Base-by-base conservation (phyloP, 2,797 vertebrate genomes). In the Hapalemur alaotrensis region DNA sequence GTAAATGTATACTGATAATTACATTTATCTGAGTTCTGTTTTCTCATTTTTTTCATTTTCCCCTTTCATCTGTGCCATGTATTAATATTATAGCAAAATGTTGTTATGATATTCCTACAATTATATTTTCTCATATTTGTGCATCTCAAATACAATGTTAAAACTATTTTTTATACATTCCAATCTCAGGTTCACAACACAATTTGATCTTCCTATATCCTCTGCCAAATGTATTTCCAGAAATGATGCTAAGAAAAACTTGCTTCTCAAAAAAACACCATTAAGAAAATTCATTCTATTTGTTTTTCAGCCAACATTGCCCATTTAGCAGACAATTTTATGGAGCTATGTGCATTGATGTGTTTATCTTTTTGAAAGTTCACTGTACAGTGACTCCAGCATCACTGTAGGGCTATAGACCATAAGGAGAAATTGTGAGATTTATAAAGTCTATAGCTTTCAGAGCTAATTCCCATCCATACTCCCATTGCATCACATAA, bases 251-350 rank as follows among this genome's bases (percentile, higher is more conserved):
- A 94, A 97, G 94, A 92, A 95, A 97, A 96, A 88, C 41, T 70
- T 79, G 93, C 25, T 95, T 92, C 69, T 78, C 93, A 89, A 69
- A 73, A 90, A 94, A 97, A 85, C 4, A 88, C 91, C 52, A 97
- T 95, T 95, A 94, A 95, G 82, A 97, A 97, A 96, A 57, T 90
- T 94, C 87, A 95, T 96, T 95, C 67, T 97, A 94, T 96, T 96
- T 96, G 83, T 94, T 95, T 97, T 89, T 93, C 72, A 43, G 76
- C 59, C 57, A 91, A 65, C 76, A 93, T 20, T 85, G 57, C 89
- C 91, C 96, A 96, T 94, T 96, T 97, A 97, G 80, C 80, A 96
- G 67, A 75, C 72, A 92, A 89, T 95, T 95, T 96, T 80, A 89
- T 73, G 94, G 94, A 96, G 30, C 57, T 90, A 38, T 90, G 14